Base-by-base conservation (phyloP, 2,797 vertebrate genomes). In the Coregonus suidteri region DNA sequence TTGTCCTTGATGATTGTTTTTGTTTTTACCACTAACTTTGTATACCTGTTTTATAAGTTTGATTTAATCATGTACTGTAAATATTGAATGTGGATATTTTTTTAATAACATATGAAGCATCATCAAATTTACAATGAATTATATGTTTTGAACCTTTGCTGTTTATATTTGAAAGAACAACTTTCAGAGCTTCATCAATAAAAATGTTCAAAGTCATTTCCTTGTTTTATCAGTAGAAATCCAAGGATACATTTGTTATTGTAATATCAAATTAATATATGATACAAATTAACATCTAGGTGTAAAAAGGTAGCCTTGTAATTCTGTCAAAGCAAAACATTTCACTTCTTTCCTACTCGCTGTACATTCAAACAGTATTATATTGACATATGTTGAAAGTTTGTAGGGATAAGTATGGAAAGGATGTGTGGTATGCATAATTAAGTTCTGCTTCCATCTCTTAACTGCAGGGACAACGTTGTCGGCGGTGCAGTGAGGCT, bases 371-470 rank as follows among this genome's bases (percentile, higher is more conserved):
- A 47, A 74, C 77, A 51, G 75, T 80, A 79, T 75, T 81, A 87
- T 86, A 89, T 89, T 91, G 91, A 91, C 90, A 92, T 86, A 89
- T 51, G 83, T 90, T 90, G 84, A 92, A 93, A 91, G 91, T 93
- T 91, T 92, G 90, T 88, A 84, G 86, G 85, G 81, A 90, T 88
- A 86, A 81, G 83, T 85, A 84, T 84, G 87, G 75, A 69, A 83
- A 81, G 81, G 77, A 52, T 53, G 18, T 85, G 86, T 30, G 54
- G 83, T 77, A 80, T 88, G 88, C 85, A 91, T 94, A 92, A 94
- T 93, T 90, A 91, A 88, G 84, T 88, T 85, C 89, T 86, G 90
- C 85, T 91, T 90, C 88, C 88, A 83, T 86, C 89, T 92, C 85
- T 86, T 86, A 92, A 91, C 87, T 90, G 90, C 89, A 83, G 91